Evolutionary conservation across 2,113 vertebrate species (phyloP).

Genomic region (Pleuronectes platessa): DNA sequence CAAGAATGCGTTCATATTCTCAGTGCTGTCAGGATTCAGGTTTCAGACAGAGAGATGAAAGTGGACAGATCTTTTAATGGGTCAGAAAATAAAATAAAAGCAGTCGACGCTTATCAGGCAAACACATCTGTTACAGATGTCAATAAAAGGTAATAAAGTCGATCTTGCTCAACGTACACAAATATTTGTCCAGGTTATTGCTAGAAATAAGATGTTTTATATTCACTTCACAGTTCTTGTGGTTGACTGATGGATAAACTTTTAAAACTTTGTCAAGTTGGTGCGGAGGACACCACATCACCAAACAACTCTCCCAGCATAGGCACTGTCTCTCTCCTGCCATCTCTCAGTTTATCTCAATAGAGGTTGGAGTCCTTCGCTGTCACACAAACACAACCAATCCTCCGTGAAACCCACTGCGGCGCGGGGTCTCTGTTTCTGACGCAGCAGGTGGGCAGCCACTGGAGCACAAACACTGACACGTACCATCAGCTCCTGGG

Average conservation of each 20-base stretch:
- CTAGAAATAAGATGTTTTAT: too few relatives aligned
- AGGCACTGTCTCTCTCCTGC: neutral
- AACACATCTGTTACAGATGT: conserved; percentile 33
- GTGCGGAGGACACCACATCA: too few relatives aligned
- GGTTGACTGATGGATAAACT: too few relatives aligned
- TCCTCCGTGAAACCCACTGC: conserved; percentile 5
- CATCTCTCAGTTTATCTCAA: neutral
- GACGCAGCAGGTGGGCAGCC: conserved; percentile 16
- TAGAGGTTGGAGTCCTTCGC: conserved; percentile 1
- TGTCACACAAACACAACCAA: conserved; percentile 18
- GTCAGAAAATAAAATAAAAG: conserved; percentile 19
- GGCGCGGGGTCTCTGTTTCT: conserved; percentile 1
- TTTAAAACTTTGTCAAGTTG: neutral
- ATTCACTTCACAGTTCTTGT: too few relatives aligned
- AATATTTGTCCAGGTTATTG: too few relatives aligned
- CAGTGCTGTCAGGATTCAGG: too few relatives aligned
- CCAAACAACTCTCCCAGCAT: neutral
- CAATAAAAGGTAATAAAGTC: conserved; percentile 4
- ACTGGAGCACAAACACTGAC: neutral
- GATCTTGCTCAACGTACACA: neutral
- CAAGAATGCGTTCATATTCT: too few relatives aligned
- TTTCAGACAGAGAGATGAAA: too few relatives aligned
- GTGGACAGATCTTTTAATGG: conserved; percentile 28
- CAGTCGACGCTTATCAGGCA: too few relatives aligned
- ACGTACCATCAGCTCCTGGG: conserved; percentile 4